These are phyloP conservation scores for Clamator glandarius DNA, from an alignment of 2,797 vertebrate genomes.

Conservation along the genomic window DNA sequence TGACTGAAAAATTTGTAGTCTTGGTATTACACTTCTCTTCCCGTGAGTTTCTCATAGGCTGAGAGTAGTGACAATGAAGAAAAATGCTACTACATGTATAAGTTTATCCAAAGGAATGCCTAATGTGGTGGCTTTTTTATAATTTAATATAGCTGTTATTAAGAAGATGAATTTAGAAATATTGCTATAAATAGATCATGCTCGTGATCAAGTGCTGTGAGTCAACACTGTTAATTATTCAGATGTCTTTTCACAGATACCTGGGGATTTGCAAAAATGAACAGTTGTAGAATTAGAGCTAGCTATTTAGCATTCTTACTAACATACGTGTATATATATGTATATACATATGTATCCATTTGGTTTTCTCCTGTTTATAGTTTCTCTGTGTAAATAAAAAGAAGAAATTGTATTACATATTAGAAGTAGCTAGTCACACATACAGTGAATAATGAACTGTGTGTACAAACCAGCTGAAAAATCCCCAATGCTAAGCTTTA, in stretches of 20 bases:
- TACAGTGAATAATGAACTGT: conserved; percentile 8
- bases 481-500: conserved; percentile 5
- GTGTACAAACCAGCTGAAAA: conserved; percentile 5
- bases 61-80: neutral
- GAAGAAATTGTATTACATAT: neutral
- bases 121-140: neutral
- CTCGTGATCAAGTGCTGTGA: conserved; percentile 20
- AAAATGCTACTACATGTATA: neutral
- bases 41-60: neutral
- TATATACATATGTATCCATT: neutral
- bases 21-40: neutral
- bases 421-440: neutral
- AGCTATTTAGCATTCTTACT: neutral
- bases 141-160: neutral
- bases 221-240: conserved; percentile 53
- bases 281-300: neutral
- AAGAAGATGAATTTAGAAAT: conserved; percentile 38
- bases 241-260: conserved; percentile 31
- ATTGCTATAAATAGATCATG: conserved; percentile 34
- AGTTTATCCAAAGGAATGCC: neutral
- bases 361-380: neutral
- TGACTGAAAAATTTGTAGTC: neutral
- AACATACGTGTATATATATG: neutral
- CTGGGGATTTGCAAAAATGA: neutral
- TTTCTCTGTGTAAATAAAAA: neutral